Percentiles rank a stretch among this genome's conserved stretches.
Conservation (phyloP, 2,113 vertebrate species). For the Trinectes maculatus region DNA sequence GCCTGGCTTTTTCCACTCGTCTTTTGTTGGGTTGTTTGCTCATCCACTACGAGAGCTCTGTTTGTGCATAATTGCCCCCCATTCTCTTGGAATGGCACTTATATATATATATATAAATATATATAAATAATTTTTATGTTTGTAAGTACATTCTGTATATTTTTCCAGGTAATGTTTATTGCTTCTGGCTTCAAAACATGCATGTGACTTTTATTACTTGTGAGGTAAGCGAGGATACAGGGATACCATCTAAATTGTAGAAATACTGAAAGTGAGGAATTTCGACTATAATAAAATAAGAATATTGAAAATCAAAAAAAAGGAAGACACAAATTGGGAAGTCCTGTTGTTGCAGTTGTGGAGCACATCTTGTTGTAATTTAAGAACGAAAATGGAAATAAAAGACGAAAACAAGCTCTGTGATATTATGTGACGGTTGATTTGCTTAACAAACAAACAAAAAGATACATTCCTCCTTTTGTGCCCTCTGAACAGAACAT, state of each 20-base stretch:
- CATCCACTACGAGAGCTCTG: slow-evolving; percentile 69
- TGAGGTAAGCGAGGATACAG: slow-evolving; percentile 71
- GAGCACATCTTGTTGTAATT: slow-evolving; percentile 79
- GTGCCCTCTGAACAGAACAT: slow-evolving; percentile 39
- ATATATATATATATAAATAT: slow-evolving; percentile 82
- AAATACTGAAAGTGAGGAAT: slow-evolving; percentile 55
- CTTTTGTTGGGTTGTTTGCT: slow-evolving; percentile 53
- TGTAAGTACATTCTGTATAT: slow-evolving; percentile 97
- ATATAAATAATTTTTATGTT: slow-evolving; percentile 89
- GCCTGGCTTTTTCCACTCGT: slow-evolving; percentile 50
- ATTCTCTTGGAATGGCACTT: slow-evolving; percentile 89
- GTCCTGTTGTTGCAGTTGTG: slow-evolving; percentile 73
- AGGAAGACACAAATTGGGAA: slow-evolving; percentile 34
- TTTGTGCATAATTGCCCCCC: slow-evolving; percentile 83
- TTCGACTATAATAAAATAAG: no score
- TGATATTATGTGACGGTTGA: slow-evolving; percentile 77
- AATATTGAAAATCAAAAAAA: slow-evolving; percentile 57
- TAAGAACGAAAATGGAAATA: slow-evolving; percentile 79
- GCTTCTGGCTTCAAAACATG: slow-evolving; percentile 86
- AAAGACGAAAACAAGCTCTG: slow-evolving; percentile 74
- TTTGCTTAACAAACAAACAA: slow-evolving; percentile 61
- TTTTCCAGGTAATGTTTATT: slow-evolving; percentile 81
- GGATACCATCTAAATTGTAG: slow-evolving; percentile 49
- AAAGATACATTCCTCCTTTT: slow-evolving; percentile 64
- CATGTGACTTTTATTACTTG: slow-evolving; percentile 80